Evolutionary conservation across 2,888 invertebrate genomes (phyloP), one percentile per base, ranked within the genome.

Genomic region (Nysson spinosus): DNA sequence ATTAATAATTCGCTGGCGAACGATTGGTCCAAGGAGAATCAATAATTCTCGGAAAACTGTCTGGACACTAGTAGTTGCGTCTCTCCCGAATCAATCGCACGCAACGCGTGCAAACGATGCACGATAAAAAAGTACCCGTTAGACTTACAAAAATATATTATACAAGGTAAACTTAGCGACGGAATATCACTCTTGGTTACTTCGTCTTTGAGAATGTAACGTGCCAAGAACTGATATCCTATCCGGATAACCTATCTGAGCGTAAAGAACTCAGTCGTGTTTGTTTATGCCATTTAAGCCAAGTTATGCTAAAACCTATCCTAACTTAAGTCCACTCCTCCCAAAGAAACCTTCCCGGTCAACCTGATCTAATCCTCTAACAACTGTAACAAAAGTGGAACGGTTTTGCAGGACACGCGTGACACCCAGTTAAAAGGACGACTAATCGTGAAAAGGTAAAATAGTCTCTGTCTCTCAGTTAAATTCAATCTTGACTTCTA

Each of bases 61-160:
- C n/a, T n/a, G n/a, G n/a, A n/a, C n/a, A n/a, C n/a, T n/a, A 19
- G 5, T n/a, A 11, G 4, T 22, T 17, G 7, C 14, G 3, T 26
- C 6, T 2, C 17, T 9, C 24, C 9, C n/a, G 14, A 5, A 35
- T 39, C 32, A 20, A 42, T 26, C 43, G 28, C 20, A 4, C 24
- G 40, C 46, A 20, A 1, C 11, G 6, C 9, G 12, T 14, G 6
- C 22, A 44, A 35, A 24, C 43, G 47, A 40, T 44, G 28, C 20
- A 24, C 40, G 32, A 54, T 56, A 69, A 40, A 56, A 67, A 70
- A 50, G 54, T 57, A 50, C 61, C 40, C 30, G 26, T 46, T 52
- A 26, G 52, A 75, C 65, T 72, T 75, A 72, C 37, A 75, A 72
- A 75, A 75, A 75, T 75, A 75, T 75, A 75, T 69, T 75, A 37